phyloP scores from a whole-genome alignment of 1,140 invertebrate genomes.

The Gryon sp. region DNA sequence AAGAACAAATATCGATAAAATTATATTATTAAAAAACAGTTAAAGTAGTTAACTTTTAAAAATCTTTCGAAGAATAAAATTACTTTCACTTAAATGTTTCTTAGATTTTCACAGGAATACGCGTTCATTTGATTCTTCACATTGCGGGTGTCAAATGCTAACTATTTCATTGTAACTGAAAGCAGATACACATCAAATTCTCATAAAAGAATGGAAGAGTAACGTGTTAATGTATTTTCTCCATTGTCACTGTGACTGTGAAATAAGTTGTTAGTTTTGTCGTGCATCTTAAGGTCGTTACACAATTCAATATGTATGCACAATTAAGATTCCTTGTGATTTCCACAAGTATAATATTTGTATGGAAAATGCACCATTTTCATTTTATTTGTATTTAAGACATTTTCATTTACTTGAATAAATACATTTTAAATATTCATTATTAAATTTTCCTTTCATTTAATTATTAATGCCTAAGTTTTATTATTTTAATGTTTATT shows the following conservation, averaged over 20 bases:
- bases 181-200: slow-evolving; percentile 57
- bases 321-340: slow-evolving; percentile 50
- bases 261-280: slow-evolving; percentile 37
- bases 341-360: slow-evolving; percentile 20
- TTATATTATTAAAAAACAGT: too few species aligned
- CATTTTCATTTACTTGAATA: too few species aligned
- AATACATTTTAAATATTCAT: too few species aligned
- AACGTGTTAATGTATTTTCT: slow-evolving; percentile 56
- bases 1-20: too few species aligned
- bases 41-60: too few species aligned
- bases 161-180: slow-evolving; percentile 38
- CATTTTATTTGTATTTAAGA: too few species aligned
- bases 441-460: slow-evolving; percentile 12
- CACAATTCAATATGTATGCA: slow-evolving; percentile 29
- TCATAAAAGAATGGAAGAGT: slow-evolving; percentile 43
- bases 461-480: too few species aligned
- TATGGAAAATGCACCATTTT: slow-evolving; percentile 24
- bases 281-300: slow-evolving; percentile 36
- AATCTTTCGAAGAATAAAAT: slow-evolving; percentile 27
- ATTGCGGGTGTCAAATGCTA: slow-evolving; percentile 49
- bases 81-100: slow-evolving; percentile 45
- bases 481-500: too few species aligned
- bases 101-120: slow-evolving; percentile 26
- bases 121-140: slow-evolving; percentile 2
- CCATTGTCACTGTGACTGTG: slow-evolving; percentile 48